A percentile compares a stretch with the other conserved stretches of the same genome.
Conservation (phyloP, 2,888 invertebrate species). For the Bombylius discolor region DNA sequence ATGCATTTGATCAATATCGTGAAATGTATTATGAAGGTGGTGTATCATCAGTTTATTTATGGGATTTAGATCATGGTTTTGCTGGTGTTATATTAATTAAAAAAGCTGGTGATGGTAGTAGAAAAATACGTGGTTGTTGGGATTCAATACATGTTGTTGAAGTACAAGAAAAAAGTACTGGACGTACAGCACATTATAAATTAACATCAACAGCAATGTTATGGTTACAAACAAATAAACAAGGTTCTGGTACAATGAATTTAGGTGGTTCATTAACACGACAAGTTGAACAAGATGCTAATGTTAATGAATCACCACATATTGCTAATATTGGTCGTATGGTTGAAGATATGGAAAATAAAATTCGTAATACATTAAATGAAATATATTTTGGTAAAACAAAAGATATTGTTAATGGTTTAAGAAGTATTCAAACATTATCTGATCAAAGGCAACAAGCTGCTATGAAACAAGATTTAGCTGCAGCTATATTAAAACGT, state of each 20-base stretch:
- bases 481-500: slow-evolving; percentile 67
- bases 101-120: slow-evolving; percentile 96
- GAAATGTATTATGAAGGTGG: slow-evolving; percentile 99
- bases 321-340: slow-evolving; percentile 97
- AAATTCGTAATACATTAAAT: slow-evolving; percentile 94
- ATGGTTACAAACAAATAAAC: slow-evolving; percentile 96
- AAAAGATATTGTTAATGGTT: slow-evolving; percentile 91
- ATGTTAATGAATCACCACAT: slow-evolving; percentile 89
- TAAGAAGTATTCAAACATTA: slow-evolving; percentile 69
- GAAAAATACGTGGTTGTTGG: slow-evolving; percentile 99
- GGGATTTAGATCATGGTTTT: slow-evolving; percentile 98
- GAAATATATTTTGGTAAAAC: slow-evolving; percentile 99
- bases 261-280: slow-evolving; percentile 95
- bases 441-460: slow-evolving; percentile 74
- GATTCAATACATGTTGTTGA: slow-evolving; percentile 99
- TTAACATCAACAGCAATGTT: slow-evolving; percentile 98
- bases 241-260: slow-evolving; percentile 96
- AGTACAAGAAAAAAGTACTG: slow-evolving; percentile 91
- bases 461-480: slow-evolving; percentile 74
- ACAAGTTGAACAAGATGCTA: slow-evolving; percentile 86
- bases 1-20: slow-evolving; percentile 96
- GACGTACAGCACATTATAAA: slow-evolving; percentile 92
- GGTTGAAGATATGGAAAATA: slow-evolving; percentile 99
- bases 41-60: slow-evolving; percentile 96
- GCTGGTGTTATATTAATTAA: slow-evolving; percentile 97